Evolutionary conservation across 92 coral and sea anemone species (phyloP).

Genomic region (Diadumene lineata): DNA sequence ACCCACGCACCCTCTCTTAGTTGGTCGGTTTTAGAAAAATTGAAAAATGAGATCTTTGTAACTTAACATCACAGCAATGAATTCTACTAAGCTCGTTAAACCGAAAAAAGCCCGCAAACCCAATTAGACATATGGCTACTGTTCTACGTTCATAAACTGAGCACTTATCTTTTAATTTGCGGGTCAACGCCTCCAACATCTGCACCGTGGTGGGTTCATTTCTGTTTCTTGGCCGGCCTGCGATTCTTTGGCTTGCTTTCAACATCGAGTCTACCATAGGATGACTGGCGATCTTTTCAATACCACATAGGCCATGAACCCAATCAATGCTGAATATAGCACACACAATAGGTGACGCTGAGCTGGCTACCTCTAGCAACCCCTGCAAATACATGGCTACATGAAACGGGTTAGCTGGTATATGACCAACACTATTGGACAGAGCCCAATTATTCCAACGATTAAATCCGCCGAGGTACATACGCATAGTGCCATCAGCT

Average conservation of each 20-base stretch:
- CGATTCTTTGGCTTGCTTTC: constrained; percentile 36
- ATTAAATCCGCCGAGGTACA: constrained; percentile 25
- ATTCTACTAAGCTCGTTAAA: constrained; percentile 12
- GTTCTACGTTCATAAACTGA: background rate
- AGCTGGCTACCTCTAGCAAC: constrained; percentile 14
- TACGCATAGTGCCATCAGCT: constrained; percentile 29
- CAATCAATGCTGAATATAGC: constrained; percentile 54
- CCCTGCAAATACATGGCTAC: constrained; percentile 45
- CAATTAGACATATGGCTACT: no score
- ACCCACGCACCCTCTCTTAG: constrained; percentile 55
- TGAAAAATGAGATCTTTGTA: constrained; percentile 13
- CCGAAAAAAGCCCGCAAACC: no score
- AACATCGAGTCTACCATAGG: constrained; percentile 34
- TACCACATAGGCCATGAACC: constrained; percentile 43
- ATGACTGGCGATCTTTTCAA: constrained; percentile 35
- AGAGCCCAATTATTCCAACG: constrained; percentile 48
- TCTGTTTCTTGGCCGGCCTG: constrained; percentile 29
- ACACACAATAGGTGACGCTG: constrained; percentile 31
- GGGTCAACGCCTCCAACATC: constrained; percentile 32
- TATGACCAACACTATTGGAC: constrained; percentile 17
- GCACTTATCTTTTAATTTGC: constrained; percentile 30
- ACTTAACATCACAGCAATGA: constrained; percentile 42
- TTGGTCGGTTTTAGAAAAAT: constrained; percentile 58
- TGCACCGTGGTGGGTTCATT: constrained; percentile 47
- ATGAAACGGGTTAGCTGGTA: constrained; percentile 43